Percentiles rank a stretch among this genome's conserved stretches.
phyloP scores from a whole-genome alignment of 2,888 invertebrate species.

The Pediacus dermestoides region DNA sequence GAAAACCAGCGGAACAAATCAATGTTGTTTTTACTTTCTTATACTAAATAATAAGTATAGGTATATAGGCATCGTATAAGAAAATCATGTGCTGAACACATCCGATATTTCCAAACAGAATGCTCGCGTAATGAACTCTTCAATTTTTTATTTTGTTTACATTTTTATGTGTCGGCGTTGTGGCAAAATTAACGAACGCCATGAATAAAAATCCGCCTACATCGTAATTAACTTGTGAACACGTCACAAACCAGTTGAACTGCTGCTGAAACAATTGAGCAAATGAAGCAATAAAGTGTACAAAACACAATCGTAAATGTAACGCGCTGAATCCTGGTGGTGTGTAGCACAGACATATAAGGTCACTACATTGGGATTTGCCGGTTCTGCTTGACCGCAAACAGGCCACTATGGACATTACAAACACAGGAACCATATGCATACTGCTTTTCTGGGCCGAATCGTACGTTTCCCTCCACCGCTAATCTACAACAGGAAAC shows the following conservation, averaged over 20 bases:
- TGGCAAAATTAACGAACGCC: too few relatives aligned
- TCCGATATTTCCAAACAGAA: too few relatives aligned
- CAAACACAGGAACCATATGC: constrained; percentile 24
- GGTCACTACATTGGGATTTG: constrained; percentile 24
- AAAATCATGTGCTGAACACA: too few relatives aligned
- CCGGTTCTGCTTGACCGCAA: constrained; percentile 21
- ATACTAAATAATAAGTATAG: too few relatives aligned
- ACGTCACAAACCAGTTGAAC: constrained; percentile 23
- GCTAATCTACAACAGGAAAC: constrained; percentile 25
- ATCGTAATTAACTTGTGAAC: constrained; percentile 25
- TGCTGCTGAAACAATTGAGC: constrained; percentile 26
- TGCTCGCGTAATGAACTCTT: too few relatives aligned
- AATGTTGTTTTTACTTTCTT: too few relatives aligned
- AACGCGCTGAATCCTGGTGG: constrained; percentile 21
- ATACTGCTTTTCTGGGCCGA: constrained; percentile 16
- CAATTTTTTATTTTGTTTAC: too few relatives aligned
- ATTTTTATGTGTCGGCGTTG: too few relatives aligned
- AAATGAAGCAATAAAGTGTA: constrained; percentile 30
- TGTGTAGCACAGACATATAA: constrained; percentile 15
- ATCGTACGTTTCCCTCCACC: constrained; percentile 19
- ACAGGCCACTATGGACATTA: constrained; percentile 23
- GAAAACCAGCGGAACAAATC: too few relatives aligned
- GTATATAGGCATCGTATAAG: too few relatives aligned
- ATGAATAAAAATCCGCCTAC: constrained; percentile 8
- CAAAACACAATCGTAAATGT: constrained; percentile 27